Evolutionary conservation across 2,113 vertebrate species (phyloP).

Genomic region (Guaruba guarouba): DNA sequence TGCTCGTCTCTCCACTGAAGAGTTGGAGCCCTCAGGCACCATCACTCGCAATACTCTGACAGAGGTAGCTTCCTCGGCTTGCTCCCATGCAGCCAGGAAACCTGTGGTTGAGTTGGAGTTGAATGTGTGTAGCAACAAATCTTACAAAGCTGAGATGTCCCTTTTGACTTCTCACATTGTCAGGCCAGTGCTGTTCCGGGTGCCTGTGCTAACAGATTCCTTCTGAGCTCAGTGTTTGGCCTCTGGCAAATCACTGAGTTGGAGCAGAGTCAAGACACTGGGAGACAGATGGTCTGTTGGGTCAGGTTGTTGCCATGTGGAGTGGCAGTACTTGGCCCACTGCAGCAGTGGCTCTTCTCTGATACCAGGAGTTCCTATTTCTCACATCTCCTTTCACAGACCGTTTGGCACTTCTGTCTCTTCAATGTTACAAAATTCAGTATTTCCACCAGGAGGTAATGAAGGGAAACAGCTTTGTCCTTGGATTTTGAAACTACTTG

Average conservation of each 20-base stretch:
- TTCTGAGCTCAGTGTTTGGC: background rate
- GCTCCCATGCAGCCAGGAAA: background rate
- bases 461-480: conserved; percentile 23
- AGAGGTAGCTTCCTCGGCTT: background rate
- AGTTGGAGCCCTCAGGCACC: background rate
- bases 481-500: conserved; percentile 33
- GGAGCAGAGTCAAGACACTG: background rate
- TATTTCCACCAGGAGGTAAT: conserved; percentile 4
- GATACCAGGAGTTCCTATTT: background rate
- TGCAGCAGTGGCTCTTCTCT: background rate
- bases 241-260: background rate
- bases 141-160: background rate
- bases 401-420: background rate
- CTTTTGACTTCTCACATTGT: background rate
- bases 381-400: background rate
- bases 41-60: background rate
- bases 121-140: background rate
- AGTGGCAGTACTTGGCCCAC: background rate
- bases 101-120: background rate
- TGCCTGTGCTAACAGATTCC: background rate
- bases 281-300: background rate
- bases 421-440: background rate
- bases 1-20: background rate
- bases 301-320: background rate
- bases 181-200: background rate